Evolutionary conservation across 2,113 vertebrate species (phyloP).

Genomic region (Lota lota): DNA sequence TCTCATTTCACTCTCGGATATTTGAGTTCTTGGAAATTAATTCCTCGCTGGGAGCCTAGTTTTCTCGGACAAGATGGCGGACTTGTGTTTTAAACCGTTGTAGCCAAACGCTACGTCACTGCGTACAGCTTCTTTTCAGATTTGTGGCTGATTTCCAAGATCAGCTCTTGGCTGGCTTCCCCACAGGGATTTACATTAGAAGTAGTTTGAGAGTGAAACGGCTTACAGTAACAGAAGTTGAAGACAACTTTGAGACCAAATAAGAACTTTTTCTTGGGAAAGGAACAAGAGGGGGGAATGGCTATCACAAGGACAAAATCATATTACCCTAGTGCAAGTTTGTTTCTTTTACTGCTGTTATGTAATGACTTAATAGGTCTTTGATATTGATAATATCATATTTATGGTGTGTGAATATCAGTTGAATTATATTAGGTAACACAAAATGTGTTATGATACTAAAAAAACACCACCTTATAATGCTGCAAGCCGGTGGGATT

Average conservation of each 20-base stretch:
- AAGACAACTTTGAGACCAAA: neutral
- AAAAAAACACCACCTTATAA: too few species aligned
- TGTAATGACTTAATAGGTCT: neutral
- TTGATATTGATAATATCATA: neutral
- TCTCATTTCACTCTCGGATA: neutral
- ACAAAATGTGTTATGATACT: too few species aligned
- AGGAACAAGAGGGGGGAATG: too few species aligned
- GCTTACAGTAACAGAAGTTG: neutral
- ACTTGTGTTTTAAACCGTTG: conserved; percentile 24
- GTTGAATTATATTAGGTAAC: too few species aligned
- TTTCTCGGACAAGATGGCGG: conserved; percentile 12
- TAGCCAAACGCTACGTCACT: conserved; percentile 5
- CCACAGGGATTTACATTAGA: neutral
- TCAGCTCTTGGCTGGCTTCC: neutral
- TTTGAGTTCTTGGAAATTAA: conserved; percentile 12
- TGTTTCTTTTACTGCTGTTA: too few species aligned
- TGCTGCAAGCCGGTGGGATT: too few species aligned
- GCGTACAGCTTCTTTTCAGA: conserved; percentile 10
- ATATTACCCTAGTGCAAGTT: too few species aligned
- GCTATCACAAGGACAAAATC: too few species aligned
- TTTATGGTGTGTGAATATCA: neutral
- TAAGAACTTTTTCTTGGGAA: neutral
- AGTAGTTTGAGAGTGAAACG: neutral
- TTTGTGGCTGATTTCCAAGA: conserved; percentile 14
- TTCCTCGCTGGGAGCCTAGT: neutral